Base-by-base conservation (phyloP, 2,113 vertebrate genomes). In the Ageneiosus marmoratus region DNA sequence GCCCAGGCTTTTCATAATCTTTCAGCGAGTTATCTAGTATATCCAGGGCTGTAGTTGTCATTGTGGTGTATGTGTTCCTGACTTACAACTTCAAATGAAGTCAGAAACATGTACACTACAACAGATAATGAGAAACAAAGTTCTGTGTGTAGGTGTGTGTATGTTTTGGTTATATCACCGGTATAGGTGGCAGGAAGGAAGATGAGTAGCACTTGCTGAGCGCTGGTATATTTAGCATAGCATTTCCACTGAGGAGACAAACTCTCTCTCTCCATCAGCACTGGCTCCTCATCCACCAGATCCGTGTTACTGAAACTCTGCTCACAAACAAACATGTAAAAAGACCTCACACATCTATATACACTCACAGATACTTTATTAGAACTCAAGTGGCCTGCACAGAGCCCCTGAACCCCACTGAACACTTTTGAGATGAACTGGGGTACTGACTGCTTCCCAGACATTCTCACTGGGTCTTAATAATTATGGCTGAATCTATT, bases 161-260 rank as follows among this genome's bases (percentile, higher is more conserved):
- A 41, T 77, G 41, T 65, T 79, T 18, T 80, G 69, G 11, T 73
- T 18, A 1, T 15, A 74, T 85, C 89, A 99, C 98, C 97, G 90
- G 96, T 87, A 84, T 97, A 97, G 69, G 94, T 89, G 29, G 96
- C 95, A 48, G 98, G 97, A 41, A 99, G 94, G 87, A 99, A 98
- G 73, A 96, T 97, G 87, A 99, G 95, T 75, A 99, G 92, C 81
- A 98, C 92, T 50, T 99, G 97, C 91, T 98, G 97, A 0, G 94
- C 92, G 84, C 90, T 96, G 87, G 96, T 92, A 78, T 95, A 93
- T 87, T 96, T 97, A 56, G 95, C 95, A 18, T 98, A 99, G 87
- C 97, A 99, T 79, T 95, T 95, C 98, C 98, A 99, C 29, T 95
- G 96, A 9, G 95, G 95, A 0, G 80, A 83, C 32, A 90, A 91